Conservation (phyloP, 1,140 invertebrate genomes). For the Diachasma alloeum region DNA sequence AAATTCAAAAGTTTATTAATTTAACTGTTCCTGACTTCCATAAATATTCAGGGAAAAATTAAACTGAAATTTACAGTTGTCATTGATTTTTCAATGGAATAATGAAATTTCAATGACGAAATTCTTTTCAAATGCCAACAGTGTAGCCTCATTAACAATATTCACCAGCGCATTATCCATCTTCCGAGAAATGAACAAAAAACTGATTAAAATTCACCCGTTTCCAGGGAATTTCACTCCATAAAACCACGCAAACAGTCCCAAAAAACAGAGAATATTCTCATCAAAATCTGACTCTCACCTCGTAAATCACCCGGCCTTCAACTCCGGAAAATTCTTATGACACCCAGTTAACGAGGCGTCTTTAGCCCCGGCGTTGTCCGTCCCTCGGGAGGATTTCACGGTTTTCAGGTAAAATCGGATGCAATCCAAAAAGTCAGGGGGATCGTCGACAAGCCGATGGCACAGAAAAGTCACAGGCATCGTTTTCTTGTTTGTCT, state of each 20-base stretch:
- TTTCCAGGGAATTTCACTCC: no score
- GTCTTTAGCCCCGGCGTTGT: constrained; percentile 16
- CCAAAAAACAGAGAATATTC: not conserved
- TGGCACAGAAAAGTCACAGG: constrained; percentile 10
- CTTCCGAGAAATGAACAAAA: not conserved
- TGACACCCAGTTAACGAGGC: constrained; percentile 34
- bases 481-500: constrained; percentile 9
- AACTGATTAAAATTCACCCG: no score
- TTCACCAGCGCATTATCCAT: no score
- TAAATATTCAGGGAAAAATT: no score
- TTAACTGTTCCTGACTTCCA: no score
- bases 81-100: no score
- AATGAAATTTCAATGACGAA: no score
- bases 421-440: constrained; percentile 32
- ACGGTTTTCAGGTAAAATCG: constrained; percentile 34
- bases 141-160: no score
- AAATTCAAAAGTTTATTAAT: no score
- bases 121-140: no score
- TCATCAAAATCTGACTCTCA: not conserved
- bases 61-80: no score
- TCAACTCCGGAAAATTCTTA: constrained; percentile 4
- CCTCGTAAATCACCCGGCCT: not conserved
- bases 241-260: not conserved
- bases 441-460: constrained; percentile 2
- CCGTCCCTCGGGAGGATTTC: constrained; percentile 29